phyloP scores from a whole-genome alignment of 2,888 invertebrate species.

The Archaeoteleia sp. region DNA sequence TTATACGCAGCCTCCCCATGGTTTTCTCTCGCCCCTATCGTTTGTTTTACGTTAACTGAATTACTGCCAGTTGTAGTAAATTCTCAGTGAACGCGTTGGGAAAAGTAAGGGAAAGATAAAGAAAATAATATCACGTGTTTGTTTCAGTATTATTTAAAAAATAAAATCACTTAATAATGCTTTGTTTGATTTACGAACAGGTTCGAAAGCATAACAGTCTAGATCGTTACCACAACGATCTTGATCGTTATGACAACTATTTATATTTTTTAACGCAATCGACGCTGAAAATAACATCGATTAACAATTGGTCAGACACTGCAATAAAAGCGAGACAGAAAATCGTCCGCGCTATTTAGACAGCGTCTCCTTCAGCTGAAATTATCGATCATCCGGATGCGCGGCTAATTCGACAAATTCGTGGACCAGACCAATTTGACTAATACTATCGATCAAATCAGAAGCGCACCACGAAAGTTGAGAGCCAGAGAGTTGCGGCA shows the following conservation, averaged over 20 bases:
- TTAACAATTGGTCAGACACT: no score
- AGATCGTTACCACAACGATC: no score
- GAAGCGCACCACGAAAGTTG: slow-evolving; percentile 71
- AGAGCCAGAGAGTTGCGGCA: slow-evolving; percentile 69
- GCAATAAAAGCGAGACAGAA: slow-evolving; percentile 14
- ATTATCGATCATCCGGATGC: slow-evolving; percentile 43
- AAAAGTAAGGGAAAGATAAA: slow-evolving; percentile 25
- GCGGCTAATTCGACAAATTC: slow-evolving; percentile 53
- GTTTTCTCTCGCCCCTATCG: slow-evolving; percentile 37
- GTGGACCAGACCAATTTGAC: slow-evolving; percentile 51
- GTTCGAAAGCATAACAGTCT: no score
- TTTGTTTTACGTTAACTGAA: slow-evolving; percentile 40
- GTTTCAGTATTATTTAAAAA: slow-evolving; percentile 1
- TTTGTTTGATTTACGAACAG: no score
- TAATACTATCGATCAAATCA: slow-evolving; percentile 69
- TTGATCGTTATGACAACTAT: no score
- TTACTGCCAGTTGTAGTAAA: slow-evolving; percentile 39
- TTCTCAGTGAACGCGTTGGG: slow-evolving; percentile 8
- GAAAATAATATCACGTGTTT: slow-evolving; percentile 18
- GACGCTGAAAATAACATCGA: no score
- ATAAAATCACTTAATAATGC: no score
- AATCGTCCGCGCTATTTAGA: slow-evolving; percentile 6
- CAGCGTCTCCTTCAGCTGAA: slow-evolving; percentile 11
- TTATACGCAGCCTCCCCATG: no score
- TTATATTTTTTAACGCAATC: no score